Percentiles rank a stretch among this genome's conserved stretches.
These are phyloP conservation scores for Coregonus ussuriensis DNA, from an alignment of 2,797 vertebrate species.

Conservation along the genomic window DNA sequence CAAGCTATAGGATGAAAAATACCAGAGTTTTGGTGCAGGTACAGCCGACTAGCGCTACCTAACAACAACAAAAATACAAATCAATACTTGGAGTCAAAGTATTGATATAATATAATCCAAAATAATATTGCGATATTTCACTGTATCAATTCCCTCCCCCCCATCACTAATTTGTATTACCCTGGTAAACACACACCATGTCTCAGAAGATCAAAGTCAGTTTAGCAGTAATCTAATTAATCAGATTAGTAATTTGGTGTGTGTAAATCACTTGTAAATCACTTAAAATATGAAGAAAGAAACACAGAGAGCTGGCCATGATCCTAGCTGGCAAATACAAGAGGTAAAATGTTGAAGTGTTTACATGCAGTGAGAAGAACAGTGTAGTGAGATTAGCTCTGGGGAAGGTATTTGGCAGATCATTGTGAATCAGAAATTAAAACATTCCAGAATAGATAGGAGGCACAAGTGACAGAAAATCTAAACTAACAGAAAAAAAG, in stretches of 20 bases:
- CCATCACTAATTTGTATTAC: slow-evolving; percentile 10
- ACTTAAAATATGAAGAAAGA: background rate
- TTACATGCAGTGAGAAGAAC: background rate
- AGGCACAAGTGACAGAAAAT: no score
- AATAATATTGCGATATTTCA: no score
- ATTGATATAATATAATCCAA: no score
- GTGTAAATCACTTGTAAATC: background rate
- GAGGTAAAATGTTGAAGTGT: background rate
- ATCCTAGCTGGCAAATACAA: background rate
- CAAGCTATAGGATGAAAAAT: no score
- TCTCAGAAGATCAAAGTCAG: slow-evolving; percentile 23
- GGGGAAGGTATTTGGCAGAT: background rate
- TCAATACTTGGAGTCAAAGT: no score
- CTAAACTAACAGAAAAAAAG: background rate
- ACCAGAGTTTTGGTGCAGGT: no score
- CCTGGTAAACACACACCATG: slow-evolving; percentile 21
- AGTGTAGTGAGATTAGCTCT: background rate
- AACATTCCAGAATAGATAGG: background rate
- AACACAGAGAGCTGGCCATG: slow-evolving; percentile 4
- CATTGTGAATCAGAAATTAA: background rate
- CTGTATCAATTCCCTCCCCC: no score
- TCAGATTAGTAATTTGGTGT: slow-evolving; percentile 4
- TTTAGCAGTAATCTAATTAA: slow-evolving; percentile 28
- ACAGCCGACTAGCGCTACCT: no score
- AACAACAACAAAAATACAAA: no score